Percentiles rank a stretch among this genome's conserved stretches.
Conservation (phyloP, 2,113 vertebrate species). For the Pandion haliaetus region DNA sequence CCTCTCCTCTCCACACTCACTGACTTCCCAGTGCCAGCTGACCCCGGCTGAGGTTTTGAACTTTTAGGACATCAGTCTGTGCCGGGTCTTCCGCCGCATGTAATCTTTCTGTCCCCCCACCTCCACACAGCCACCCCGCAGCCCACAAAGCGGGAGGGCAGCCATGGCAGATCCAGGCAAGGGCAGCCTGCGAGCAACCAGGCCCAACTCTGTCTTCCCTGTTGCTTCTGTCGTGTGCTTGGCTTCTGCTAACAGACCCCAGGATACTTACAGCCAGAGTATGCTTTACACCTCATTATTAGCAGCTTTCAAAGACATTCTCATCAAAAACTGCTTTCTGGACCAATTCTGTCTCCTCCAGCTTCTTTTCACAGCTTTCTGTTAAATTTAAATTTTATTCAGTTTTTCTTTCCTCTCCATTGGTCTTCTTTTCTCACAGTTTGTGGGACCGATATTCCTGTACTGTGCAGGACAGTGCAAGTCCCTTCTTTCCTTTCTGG, state of each 20-base stretch:
- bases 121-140: accelerated
- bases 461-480: not conserved
- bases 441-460: accelerated
- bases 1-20: not conserved
- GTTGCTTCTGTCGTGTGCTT: not conserved
- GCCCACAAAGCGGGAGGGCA: accelerated
- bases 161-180: not conserved
- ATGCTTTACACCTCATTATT: accelerated
- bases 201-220: not conserved
- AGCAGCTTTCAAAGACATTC: not conserved
- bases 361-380: not conserved
- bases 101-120: too few relatives aligned
- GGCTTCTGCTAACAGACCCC: not conserved
- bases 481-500: not conserved
- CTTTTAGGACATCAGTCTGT: not conserved
- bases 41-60: not conserved
- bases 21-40: not conserved
- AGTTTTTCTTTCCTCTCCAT: not conserved
- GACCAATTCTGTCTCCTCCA: not conserved
- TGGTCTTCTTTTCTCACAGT: not conserved
- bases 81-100: accelerated
- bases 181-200: not conserved
- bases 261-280: accelerated
- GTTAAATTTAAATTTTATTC: not conserved
- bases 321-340: not conserved